A percentile compares a stretch with the other conserved stretches of the same genome.
Evolutionary conservation across 2,113 vertebrate genomes (phyloP).

Genomic region (Monarcha castaneiventris): DNA sequence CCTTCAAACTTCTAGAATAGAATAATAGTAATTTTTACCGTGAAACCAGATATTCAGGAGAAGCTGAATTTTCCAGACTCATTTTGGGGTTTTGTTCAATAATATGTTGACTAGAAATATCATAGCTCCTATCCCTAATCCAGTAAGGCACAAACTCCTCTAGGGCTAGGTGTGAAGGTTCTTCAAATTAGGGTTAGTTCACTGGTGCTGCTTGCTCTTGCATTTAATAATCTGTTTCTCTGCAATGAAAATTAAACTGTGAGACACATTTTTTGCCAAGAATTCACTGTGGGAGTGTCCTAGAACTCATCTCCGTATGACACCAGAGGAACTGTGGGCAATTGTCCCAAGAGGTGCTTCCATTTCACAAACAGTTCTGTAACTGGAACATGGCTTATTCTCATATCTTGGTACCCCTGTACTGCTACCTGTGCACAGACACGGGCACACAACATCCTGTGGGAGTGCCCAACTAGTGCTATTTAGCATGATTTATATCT

Average conservation of each 20-base stretch:
- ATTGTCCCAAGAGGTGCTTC: background rate
- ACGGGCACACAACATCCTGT: rapidly evolving
- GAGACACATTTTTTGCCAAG: background rate
- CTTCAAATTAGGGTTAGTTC: slow-evolving; percentile 35
- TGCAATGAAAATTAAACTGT: background rate
- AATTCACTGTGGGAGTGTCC: slow-evolving; percentile 24
- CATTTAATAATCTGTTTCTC: background rate
- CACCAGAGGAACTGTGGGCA: background rate
- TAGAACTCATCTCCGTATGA: background rate
- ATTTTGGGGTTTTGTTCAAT: background rate
- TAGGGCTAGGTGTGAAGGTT: background rate
- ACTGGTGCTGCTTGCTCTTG: background rate
- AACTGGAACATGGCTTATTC: background rate
- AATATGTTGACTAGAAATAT: background rate
- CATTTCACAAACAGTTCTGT: rapidly evolving
- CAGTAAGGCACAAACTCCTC: background rate
- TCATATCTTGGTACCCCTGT: background rate
- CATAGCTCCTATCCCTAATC: background rate
- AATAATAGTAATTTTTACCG: background rate
- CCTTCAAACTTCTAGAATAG: background rate
- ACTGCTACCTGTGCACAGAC: background rate
- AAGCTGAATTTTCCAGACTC: background rate
- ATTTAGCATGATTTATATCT: background rate
- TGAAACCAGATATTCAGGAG: background rate
- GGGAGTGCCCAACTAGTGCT: background rate